Percentiles rank a stretch among this genome's conserved stretches.
Conservation (phyloP, 2,797 vertebrate species). For the Lepilemur ruficaudatus region DNA sequence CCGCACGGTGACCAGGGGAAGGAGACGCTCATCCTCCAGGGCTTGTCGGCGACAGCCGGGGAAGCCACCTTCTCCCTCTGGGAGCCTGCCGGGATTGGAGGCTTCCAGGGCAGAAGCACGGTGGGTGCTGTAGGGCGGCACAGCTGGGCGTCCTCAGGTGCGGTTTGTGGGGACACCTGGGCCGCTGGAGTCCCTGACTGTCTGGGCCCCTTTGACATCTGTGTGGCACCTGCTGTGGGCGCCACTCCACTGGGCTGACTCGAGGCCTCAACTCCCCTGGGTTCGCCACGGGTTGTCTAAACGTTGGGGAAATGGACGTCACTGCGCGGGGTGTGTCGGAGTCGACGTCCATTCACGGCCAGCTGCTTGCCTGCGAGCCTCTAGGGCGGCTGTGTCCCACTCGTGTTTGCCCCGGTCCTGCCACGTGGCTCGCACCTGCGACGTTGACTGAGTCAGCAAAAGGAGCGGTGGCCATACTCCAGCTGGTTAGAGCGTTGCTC, state of each 20-base stretch:
- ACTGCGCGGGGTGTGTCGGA: fast-evolving
- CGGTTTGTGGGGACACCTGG: fast-evolving
- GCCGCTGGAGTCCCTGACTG: fast-evolving
- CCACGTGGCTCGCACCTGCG: fast-evolving
- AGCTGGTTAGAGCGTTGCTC: fast-evolving
- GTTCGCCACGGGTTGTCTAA: fast-evolving
- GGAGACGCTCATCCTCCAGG: not conserved
- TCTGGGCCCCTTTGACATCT: not conserved
- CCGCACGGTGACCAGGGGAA: not conserved
- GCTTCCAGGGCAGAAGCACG: not conserved
- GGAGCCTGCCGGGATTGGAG: not conserved
- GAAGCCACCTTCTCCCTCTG: slow-evolving; percentile 9
- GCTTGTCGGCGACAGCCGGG: not conserved
- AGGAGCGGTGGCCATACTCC: fast-evolving
- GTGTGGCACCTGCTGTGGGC: not conserved
- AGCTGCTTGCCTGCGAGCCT: not conserved
- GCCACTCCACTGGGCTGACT: not conserved
- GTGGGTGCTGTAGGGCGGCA: not conserved
- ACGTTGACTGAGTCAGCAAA: no score
- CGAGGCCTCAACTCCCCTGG: not conserved
- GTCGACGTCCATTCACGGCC: fast-evolving
- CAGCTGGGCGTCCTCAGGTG: fast-evolving
- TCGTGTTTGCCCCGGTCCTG: fast-evolving
- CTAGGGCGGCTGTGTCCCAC: fast-evolving
- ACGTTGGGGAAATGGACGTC: fast-evolving